A percentile compares a stretch with the other conserved stretches of the same genome.
Evolutionary conservation across 1,140 invertebrate species (phyloP).

Genomic region (Lasioglossum baleicum): DNA sequence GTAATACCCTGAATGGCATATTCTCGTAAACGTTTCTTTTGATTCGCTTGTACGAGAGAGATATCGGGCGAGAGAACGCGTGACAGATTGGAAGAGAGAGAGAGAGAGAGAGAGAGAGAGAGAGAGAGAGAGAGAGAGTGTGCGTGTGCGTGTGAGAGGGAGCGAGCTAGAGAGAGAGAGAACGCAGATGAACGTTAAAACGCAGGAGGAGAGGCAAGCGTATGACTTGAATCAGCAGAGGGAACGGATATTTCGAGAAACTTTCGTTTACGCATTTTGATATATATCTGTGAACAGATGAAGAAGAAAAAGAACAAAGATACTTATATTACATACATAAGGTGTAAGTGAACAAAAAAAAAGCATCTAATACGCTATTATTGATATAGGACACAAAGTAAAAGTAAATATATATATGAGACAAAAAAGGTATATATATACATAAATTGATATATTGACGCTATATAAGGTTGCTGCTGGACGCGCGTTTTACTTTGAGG

Average conservation of each 20-base stretch:
- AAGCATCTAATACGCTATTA: slow-evolving; percentile 79
- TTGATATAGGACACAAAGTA: slow-evolving; percentile 78
- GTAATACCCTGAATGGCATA: slow-evolving; percentile 81
- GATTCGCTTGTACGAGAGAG: slow-evolving; percentile 58
- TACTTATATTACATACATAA: slow-evolving; percentile 79
- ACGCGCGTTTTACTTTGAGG: slow-evolving; percentile 67
- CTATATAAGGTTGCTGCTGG: slow-evolving; percentile 72
- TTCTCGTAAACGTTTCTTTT: slow-evolving; percentile 65
- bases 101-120: slow-evolving; percentile 50
- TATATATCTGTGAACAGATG: slow-evolving; percentile 73
- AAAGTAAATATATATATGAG: slow-evolving; percentile 74
- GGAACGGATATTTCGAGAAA: slow-evolving; percentile 71
- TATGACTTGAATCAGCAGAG: slow-evolving; percentile 43
- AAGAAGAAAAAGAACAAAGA: slow-evolving; percentile 51
- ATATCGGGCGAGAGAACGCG: background rate
- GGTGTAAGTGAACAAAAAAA: slow-evolving; percentile 76
- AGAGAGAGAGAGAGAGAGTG: slow-evolving; percentile 52
- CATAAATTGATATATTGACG: slow-evolving; percentile 70
- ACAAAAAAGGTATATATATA: slow-evolving; percentile 73
- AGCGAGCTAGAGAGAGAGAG: slow-evolving; percentile 49
- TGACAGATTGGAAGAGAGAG: slow-evolving; percentile 5
- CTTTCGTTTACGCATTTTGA: slow-evolving; percentile 78
- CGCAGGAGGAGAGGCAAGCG: slow-evolving; percentile 21
- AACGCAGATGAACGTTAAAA: slow-evolving; percentile 4
- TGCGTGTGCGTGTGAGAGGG: slow-evolving; percentile 45